A percentile compares a stretch with the other conserved stretches of the same genome.
Evolutionary conservation across 2,888 invertebrate genomes (phyloP).

Genomic region (Meandrusa payeni): DNA sequence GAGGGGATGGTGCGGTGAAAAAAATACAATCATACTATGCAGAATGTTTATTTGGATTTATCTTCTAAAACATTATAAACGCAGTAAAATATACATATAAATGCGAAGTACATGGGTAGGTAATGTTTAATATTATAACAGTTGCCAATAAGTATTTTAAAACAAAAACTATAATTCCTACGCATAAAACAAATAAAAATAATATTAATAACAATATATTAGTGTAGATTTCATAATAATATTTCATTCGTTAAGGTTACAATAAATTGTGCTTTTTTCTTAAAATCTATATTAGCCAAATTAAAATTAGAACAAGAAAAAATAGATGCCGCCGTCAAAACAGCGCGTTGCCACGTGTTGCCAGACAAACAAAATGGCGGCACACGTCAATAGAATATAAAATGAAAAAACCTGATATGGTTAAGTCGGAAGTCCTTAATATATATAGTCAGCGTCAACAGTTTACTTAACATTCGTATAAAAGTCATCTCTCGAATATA

Average conservation of each 20-base stretch:
- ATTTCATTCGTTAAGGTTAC: conserved; percentile 51
- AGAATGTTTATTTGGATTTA: conserved; percentile 79
- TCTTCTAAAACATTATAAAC: conserved; percentile 76
- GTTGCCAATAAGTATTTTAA: conserved; percentile 55
- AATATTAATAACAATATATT: conserved; percentile 79
- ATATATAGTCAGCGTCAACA: conserved; percentile 75
- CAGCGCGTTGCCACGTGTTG: conserved; percentile 47
- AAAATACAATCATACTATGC: conserved; percentile 58
- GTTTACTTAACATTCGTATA: conserved; percentile 79
- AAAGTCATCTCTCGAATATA: conserved; percentile 79
- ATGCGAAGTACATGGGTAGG: conserved; percentile 56
- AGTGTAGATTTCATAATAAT: conserved; percentile 56
- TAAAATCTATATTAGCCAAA: conserved; percentile 74
- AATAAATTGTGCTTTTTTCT: conserved; percentile 75
- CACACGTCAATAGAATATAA: conserved; percentile 34
- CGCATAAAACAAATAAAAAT: conserved; percentile 62
- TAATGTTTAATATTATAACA: conserved; percentile 46
- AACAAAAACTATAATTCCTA: conserved; percentile 51
- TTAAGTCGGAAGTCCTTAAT: conserved; percentile 74
- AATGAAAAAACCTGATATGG: conserved; percentile 62
- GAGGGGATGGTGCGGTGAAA: background rate
- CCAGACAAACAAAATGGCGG: conserved; percentile 43
- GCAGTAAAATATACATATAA: conserved; percentile 77
- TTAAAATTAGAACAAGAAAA: conserved; percentile 43
- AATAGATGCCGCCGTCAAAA: conserved; percentile 36